Evolutionary conservation across 2,888 invertebrate genomes (phyloP).

Genomic region (Nomada ferruginata): DNA sequence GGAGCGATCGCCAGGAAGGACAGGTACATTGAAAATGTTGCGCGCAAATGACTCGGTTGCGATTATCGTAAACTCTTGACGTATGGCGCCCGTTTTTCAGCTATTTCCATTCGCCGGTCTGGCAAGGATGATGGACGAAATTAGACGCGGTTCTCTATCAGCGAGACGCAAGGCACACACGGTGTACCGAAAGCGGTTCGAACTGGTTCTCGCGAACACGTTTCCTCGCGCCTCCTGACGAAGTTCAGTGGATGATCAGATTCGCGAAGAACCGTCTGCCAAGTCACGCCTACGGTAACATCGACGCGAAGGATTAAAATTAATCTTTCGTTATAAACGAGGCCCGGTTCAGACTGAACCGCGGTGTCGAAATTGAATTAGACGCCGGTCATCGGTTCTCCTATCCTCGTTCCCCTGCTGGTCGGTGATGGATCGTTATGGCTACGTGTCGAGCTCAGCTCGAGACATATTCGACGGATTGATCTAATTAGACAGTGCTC

Average conservation of each 20-base stretch:
- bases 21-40: not conserved
- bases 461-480: conserved; percentile 58
- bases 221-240: not conserved
- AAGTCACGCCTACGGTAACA: not conserved
- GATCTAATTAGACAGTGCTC: conserved; percentile 64
- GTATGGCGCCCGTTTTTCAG: not conserved
- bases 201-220: conserved; percentile 27
- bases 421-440: conserved; percentile 48
- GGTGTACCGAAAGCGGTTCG: conserved; percentile 27
- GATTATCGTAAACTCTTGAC: conserved; percentile 5
- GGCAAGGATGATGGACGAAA: conserved; percentile 39
- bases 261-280: not conserved
- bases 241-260: not conserved
- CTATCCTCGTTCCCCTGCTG: not conserved
- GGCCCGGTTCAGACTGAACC: not conserved
- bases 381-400: conserved; percentile 48
- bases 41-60: not conserved
- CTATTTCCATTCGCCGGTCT: conserved; percentile 14
- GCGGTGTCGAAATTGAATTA: conserved; percentile 53
- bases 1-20: not conserved
- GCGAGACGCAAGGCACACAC: not conserved
- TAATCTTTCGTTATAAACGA: conserved; percentile 26
- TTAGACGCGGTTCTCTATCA: conserved; percentile 39
- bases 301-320: conserved; percentile 18
- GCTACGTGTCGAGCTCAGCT: conserved; percentile 45